Evolutionary conservation across 1,140 invertebrate species (phyloP).

Genomic region (Caerostris extrusa): DNA sequence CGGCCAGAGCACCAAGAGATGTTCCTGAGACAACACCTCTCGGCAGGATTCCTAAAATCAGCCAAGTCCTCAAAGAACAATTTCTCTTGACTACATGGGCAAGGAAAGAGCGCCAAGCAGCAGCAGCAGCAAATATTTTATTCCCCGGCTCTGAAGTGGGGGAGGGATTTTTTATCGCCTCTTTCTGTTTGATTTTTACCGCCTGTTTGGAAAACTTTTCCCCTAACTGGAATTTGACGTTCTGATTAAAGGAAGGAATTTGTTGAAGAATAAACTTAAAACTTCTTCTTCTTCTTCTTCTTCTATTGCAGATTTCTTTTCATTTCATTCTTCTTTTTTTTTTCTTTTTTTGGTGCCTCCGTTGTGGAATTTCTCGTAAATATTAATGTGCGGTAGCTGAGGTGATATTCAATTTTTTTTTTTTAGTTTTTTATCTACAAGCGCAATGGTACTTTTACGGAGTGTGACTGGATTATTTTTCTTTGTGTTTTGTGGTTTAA

Average conservation of each 20-base stretch:
- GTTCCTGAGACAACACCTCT: constrained; percentile 38
- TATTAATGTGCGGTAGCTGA: constrained; percentile 59
- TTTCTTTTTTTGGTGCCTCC: not conserved
- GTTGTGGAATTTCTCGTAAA: not conserved
- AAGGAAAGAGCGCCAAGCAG: not conserved
- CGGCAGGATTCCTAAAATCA: not conserved
- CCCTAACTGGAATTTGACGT: constrained; percentile 13
- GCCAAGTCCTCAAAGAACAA: constrained; percentile 2
- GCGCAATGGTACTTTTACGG: constrained; percentile 38
- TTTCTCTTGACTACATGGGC: constrained; percentile 11
- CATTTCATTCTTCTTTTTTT: not conserved
- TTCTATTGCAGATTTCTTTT: not conserved
- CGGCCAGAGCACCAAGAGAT: constrained; percentile 57
- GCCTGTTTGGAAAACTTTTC: not conserved
- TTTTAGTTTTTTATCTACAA: constrained; percentile 31
- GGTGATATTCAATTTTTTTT: not conserved
- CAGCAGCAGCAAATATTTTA: constrained; percentile 2
- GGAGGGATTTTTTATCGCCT: not conserved
- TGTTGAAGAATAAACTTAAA: constrained; percentile 37
- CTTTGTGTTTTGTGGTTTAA: constrained; percentile 32
- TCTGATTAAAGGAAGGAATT: constrained; percentile 22
- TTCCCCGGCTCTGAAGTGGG: constrained; percentile 16
- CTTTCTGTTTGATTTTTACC: constrained; percentile 20
- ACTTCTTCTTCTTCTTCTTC: constrained; percentile 38
- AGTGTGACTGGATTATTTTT: constrained; percentile 65